Conservation (phyloP, 2,888 invertebrate genomes). For the Stenodema calcarata region DNA sequence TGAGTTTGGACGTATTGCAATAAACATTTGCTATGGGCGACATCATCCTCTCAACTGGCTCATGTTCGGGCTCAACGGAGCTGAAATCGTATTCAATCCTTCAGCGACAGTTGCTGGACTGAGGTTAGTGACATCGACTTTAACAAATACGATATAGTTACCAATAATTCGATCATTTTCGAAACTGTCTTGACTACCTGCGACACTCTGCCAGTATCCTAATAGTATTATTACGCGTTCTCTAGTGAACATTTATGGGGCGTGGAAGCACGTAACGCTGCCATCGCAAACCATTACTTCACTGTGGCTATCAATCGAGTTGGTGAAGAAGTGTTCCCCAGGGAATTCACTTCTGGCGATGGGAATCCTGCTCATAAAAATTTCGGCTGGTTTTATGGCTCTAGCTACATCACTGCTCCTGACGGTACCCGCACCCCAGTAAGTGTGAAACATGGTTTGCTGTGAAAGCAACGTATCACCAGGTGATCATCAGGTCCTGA, state of each 20-base stretch:
- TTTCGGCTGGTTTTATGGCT: conserved; percentile 95
- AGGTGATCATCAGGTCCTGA: no score
- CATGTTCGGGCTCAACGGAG: conserved; percentile 95
- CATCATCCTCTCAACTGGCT: conserved; percentile 98
- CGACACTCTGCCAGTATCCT: no score
- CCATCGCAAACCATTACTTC: conserved; percentile 93
- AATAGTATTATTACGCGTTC: no score
- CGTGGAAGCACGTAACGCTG: conserved; percentile 93
- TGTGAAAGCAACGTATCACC: no score
- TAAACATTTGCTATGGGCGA: conserved; percentile 97
- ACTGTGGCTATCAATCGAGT: conserved; percentile 94
- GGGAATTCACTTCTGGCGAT: conserved; percentile 86
- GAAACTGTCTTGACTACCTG: no score
- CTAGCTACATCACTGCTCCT: conserved; percentile 91
- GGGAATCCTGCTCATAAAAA: conserved; percentile 76
- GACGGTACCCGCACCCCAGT: conserved; percentile 92
- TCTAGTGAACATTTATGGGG: conserved; percentile 93
- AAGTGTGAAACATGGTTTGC: conserved; percentile 58
- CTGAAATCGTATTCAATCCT: conserved; percentile 98
- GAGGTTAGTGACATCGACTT: conserved; percentile 63
- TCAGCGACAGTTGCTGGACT: conserved; percentile 81
- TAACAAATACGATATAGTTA: no score
- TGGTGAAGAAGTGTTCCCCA: conserved; percentile 82
- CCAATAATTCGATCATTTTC: no score
- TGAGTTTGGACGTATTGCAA: conserved; percentile 83